Evolutionary conservation across 2,888 invertebrate genomes (phyloP), one percentile per base, ranked within the genome.

Genomic region (Cheilosia urbana): DNA sequence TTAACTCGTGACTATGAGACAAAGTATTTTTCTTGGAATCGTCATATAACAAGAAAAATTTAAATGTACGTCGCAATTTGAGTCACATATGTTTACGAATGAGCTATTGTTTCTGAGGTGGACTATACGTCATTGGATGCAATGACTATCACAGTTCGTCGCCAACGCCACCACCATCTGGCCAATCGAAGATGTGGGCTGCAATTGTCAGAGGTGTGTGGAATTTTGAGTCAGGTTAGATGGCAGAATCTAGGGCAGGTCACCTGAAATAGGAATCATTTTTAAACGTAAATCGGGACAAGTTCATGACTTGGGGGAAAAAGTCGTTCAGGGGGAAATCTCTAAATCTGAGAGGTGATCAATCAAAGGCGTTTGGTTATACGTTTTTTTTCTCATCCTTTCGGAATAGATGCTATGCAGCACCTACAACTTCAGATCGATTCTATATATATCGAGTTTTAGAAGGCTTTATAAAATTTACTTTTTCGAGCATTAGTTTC

Each of bases 41-140:
- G n/a, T n/a, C n/a, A n/a, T n/a, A n/a, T n/a, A n/a, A 11, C 17
- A 27, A 51, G 4, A 62, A 42, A 34, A 55, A 11, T 15, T 5
- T 40, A 40, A 30, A 11, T 17, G n/a, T 68, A 68, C 68, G 68
- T 78, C 72, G 78, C 72, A 78, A 51, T 78, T 77, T 40, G 11
- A 69, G 55, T 45, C 17, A 51, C 17, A 42, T 40, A 60, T 63
- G 27, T 4, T 21, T 13, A 34, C 4, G n/a, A 27, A 55, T n/a
- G 21, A 47, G 55, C 45, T 45, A 49, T 73, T 34, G 45, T 65
- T 40, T n/a, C n/a, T 11, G 4, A 4, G 17, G 19, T n/a, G 17
- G 4, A 7, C 30, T 2, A 30, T n/a, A 58, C 75, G 47, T 65
- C 57, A 66, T 58, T 34, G 45, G 17, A 24, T 34, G 57, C 17